Percentiles rank a stretch among this genome's conserved stretches.
phyloP scores from a whole-genome alignment of 2,113 vertebrate species.

The Perognathus longimembris region DNA sequence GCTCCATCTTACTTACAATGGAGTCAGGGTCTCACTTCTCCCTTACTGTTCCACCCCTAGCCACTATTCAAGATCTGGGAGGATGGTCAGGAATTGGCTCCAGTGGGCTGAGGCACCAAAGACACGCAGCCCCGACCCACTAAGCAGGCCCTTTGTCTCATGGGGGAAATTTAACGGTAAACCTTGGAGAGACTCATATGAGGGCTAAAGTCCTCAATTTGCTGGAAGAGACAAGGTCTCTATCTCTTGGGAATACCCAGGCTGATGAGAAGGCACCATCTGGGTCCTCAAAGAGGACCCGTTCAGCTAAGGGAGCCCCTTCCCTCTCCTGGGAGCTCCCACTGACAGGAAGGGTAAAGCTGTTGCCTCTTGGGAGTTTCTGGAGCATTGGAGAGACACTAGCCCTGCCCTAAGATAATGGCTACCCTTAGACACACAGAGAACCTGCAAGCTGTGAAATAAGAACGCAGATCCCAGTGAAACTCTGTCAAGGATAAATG shows the following conservation, averaged over 20 bases:
- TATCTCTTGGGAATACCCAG: not conserved
- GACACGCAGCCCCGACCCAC: not conserved
- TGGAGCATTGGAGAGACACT: not conserved
- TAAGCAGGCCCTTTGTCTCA: not conserved
- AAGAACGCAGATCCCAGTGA: not conserved
- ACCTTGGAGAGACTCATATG: not conserved
- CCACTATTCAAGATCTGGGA: not conserved
- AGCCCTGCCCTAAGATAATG: not conserved
- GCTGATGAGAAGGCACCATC: too few relatives aligned
- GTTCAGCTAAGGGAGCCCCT: not conserved
- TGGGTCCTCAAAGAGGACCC: not conserved
- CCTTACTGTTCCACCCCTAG: not conserved
- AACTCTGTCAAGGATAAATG: not conserved
- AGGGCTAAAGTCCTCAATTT: not conserved
- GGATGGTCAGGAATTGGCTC: not conserved
- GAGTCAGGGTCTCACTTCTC: not conserved
- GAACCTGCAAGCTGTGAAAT: not conserved
- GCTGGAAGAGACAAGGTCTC: not conserved
- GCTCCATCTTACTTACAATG: not conserved
- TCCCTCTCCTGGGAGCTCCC: not conserved
- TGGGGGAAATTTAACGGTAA: not conserved
- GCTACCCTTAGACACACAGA: not conserved
- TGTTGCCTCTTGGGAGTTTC: not conserved
- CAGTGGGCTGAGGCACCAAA: not conserved
- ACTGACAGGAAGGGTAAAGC: not conserved